These are phyloP conservation scores for Trematocara marginatum DNA, from an alignment of 2,113 vertebrate species.

Conservation along the genomic window DNA sequence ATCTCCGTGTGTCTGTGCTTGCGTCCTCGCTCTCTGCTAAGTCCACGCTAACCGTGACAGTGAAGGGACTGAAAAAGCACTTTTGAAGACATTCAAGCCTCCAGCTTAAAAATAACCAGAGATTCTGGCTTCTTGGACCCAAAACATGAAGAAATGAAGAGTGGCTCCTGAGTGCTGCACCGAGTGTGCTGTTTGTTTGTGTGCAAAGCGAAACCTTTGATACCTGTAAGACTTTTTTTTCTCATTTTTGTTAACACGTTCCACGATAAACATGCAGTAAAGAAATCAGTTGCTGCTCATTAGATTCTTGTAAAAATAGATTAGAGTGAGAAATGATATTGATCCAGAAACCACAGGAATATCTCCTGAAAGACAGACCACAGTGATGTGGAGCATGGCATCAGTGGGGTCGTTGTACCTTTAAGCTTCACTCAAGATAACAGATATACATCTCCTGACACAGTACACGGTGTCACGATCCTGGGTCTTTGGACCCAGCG, in stretches of 20 bases:
- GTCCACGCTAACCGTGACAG: background rate
- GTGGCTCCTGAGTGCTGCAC: background rate
- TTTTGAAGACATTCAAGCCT: background rate
- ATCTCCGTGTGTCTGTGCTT: background rate
- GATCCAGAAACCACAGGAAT: background rate
- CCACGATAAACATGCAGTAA: background rate
- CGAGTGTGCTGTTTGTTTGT: background rate
- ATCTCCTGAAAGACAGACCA: slow-evolving; percentile 19
- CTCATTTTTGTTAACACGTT: background rate
- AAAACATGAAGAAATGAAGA: background rate
- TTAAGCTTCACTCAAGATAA: background rate
- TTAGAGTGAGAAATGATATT: slow-evolving; percentile 1
- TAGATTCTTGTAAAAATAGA: slow-evolving; percentile 7
- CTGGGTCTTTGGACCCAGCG: no score
- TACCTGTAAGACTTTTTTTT: background rate
- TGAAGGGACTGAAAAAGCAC: background rate
- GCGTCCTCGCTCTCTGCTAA: background rate
- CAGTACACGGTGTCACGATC: background rate
- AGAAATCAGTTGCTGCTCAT: slow-evolving; percentile 18
- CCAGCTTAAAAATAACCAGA: background rate
- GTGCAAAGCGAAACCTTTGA: background rate
- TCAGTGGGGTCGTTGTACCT: background rate
- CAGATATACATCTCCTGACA: background rate
- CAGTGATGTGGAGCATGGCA: background rate
- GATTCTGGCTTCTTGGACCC: background rate